phyloP scores from a whole-genome alignment of 2,888 invertebrate genomes.

The Autographa gamma region DNA sequence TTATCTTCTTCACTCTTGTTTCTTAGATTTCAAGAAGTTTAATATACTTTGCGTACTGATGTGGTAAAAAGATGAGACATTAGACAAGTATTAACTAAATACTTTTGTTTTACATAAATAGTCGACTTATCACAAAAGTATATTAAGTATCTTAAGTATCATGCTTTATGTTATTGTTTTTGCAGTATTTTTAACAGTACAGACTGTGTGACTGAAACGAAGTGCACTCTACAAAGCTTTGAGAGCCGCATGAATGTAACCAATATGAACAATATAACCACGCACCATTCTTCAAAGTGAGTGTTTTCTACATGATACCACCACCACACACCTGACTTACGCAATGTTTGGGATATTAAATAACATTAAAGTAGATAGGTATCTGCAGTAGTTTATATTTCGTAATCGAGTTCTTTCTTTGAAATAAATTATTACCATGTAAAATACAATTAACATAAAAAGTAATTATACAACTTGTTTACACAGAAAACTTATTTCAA shows the following conservation, averaged over 20 bases:
- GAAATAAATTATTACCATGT: background rate
- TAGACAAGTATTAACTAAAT: background rate
- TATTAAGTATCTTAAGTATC: slow-evolving; percentile 64
- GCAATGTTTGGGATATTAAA: background rate
- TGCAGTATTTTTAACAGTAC: slow-evolving; percentile 89
- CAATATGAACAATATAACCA: slow-evolving; percentile 83
- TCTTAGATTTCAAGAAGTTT: slow-evolving; percentile 39
- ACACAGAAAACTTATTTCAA: slow-evolving; percentile 37
- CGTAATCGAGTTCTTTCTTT: background rate
- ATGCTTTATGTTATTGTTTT: slow-evolving; percentile 84
- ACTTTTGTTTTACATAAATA: background rate
- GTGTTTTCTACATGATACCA: slow-evolving; percentile 63
- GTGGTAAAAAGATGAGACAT: background rate
- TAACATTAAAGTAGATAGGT: background rate
- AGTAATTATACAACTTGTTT: slow-evolving; percentile 26
- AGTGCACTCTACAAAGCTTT: slow-evolving; percentile 85
- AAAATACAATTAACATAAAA: background rate
- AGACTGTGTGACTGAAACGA: slow-evolving; percentile 86
- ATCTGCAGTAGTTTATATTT: background rate
- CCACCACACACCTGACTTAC: slow-evolving; percentile 34
- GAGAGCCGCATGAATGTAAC: slow-evolving; percentile 86
- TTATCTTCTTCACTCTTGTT: slow-evolving; percentile 47
- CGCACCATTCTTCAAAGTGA: slow-evolving; percentile 85
- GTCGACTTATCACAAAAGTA: slow-evolving; percentile 27
- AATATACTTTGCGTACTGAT: slow-evolving; percentile 50